Conservation (phyloP, 2,113 vertebrate genomes). For the Hippopotamus amphibius region DNA sequence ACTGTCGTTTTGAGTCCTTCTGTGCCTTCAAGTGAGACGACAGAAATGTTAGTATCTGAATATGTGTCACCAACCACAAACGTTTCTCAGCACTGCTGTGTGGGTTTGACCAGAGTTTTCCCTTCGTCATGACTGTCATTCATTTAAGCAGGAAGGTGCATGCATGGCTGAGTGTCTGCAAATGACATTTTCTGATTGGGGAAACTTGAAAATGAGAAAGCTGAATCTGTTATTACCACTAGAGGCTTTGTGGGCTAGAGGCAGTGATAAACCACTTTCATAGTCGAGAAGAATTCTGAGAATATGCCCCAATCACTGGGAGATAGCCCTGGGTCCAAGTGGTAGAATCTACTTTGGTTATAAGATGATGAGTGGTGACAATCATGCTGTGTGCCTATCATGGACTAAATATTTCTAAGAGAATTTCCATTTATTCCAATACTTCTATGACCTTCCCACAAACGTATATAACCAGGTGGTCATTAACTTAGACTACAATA, state of each 20-base stretch:
- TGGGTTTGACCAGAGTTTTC: background rate
- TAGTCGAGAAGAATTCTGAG: background rate
- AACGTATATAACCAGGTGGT: background rate
- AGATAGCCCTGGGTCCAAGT: background rate
- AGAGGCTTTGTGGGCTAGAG: background rate
- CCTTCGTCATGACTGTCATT: background rate
- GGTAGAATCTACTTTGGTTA: background rate
- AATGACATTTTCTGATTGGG: background rate
- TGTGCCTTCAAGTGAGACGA: background rate
- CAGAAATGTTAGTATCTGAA: background rate
- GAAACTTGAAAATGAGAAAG: background rate
- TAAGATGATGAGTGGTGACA: too few species aligned
- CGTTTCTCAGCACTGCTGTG: background rate
- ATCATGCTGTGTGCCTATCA: background rate
- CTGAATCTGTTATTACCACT: background rate
- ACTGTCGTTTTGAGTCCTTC: background rate
- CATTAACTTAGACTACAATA: background rate
- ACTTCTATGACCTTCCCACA: background rate
- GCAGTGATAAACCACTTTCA: background rate
- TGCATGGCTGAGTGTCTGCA: rapidly evolving
- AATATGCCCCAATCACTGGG: background rate
- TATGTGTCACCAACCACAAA: background rate
- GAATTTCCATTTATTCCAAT: background rate
- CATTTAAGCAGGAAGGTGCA: background rate
- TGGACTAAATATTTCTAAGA: background rate